Conservation (phyloP, 2,888 invertebrate species). For the Zootermopsis nevadensis region DNA sequence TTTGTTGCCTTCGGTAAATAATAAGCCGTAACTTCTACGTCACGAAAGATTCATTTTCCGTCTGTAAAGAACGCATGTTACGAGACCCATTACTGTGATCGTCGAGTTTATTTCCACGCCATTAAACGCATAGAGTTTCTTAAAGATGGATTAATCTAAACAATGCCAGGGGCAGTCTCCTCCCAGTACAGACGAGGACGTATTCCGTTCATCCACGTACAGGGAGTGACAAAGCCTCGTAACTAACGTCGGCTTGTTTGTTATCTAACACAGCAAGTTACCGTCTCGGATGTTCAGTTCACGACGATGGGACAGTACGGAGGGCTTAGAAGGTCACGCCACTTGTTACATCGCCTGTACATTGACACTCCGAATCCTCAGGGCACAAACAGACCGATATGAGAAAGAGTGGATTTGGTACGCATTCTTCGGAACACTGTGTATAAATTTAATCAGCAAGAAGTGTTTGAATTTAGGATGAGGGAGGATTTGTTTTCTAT, state of each 20-base stretch:
- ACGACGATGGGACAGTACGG: not conserved
- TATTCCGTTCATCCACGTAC: not conserved
- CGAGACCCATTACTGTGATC: not conserved
- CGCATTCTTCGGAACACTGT: not conserved
- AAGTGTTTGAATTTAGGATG: too few relatives aligned
- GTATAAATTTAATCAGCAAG: not conserved
- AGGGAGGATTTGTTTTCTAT: too few relatives aligned
- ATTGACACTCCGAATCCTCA: not conserved
- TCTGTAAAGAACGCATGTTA: not conserved
- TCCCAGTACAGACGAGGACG: not conserved
- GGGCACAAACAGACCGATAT: not conserved
- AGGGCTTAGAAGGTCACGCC: constrained; percentile 1
- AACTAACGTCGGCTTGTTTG: not conserved
- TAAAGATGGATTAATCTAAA: not conserved
- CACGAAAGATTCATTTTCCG: too few relatives aligned
- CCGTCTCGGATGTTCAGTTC: not conserved
- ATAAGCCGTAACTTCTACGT: too few relatives aligned
- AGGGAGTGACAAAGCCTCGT: not conserved
- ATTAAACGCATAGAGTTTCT: not conserved
- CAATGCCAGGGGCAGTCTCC: not conserved
- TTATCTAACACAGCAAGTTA: not conserved
- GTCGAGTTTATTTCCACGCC: not conserved
- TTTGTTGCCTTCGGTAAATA: too few relatives aligned
- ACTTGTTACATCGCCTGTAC: not conserved
- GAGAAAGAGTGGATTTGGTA: too few relatives aligned